Base-by-base conservation (phyloP, 2,113 vertebrate genomes). In the Herpailurus yagouaroundi region DNA sequence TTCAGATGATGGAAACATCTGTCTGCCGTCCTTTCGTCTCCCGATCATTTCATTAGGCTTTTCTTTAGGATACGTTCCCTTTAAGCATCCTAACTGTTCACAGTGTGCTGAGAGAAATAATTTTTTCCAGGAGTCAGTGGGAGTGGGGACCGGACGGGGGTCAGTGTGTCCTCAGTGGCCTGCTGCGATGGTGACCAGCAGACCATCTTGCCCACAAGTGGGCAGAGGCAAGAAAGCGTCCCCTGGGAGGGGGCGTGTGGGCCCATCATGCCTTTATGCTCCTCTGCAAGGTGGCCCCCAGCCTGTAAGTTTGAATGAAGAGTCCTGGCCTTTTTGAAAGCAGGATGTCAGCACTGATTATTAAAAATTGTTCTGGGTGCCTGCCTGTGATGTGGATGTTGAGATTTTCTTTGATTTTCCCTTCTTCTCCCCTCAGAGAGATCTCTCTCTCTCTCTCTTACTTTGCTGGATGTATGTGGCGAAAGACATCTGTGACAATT, bases 321-420 rank as follows among this genome's bases (percentile, higher is more conserved):
- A 94, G 31, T 19, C 48, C 50, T 52, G 45, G 63, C 13, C 33
- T 21, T 94, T 86, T 60, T 10, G 74, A 41, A 95, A 96, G 55
- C 27, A 48, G 94, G 27, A 55, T 19, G 71, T 73, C 41, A 73
- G 82, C 13, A 31, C 3, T 64, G 36, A 52, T 29, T 50, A 38
- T 38, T 66, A 71, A 77, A 80, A 74, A 7, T 21, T 52, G 4
- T 23, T n/a, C 83, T 52, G 55, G 0, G 19, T 3, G 29, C 48
- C 48, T 14, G 16, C 38, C 45, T 36, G 7, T n/a, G 4, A 48
- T 5, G 1, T 2, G 5, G 57, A 52, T 50, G 55, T 73, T 36
- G 33, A 68, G 52, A 16, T 71, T 27, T 64, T 13, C 77, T 60
- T 76, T 66, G 57, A 23, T 71, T 63, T n/a, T 8, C 31, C 25